phyloP scores from a whole-genome alignment of 1,140 invertebrate genomes.

The Elysia chlorotica region DNA sequence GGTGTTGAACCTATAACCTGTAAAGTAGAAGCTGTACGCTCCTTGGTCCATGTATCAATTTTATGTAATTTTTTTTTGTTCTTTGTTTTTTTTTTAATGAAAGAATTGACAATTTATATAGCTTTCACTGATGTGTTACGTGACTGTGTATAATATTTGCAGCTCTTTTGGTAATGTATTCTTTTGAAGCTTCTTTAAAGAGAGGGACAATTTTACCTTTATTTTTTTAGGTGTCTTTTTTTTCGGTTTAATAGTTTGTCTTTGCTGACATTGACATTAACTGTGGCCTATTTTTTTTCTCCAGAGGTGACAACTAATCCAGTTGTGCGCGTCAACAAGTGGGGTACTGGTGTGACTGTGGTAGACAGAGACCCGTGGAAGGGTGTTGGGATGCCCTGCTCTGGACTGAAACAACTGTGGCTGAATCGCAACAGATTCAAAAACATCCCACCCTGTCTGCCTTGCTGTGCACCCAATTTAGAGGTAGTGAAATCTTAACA shows the following conservation, averaged over 20 bases:
- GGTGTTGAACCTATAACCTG: too few relatives aligned
- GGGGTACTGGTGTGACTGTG: slow-evolving; percentile 16
- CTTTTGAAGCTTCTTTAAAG: not conserved
- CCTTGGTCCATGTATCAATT: too few relatives aligned
- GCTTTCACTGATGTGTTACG: not conserved
- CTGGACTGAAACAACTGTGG: slow-evolving; percentile 68
- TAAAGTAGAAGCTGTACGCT: too few relatives aligned
- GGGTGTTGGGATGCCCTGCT: slow-evolving; percentile 6
- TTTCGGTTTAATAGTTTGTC: too few relatives aligned
- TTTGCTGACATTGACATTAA: too few relatives aligned
- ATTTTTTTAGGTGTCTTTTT: not conserved
- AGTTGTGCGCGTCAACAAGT: slow-evolving; percentile 25
- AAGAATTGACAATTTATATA: too few relatives aligned
- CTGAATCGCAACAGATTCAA: slow-evolving; percentile 90
- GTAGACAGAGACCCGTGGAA: slow-evolving; percentile 25
- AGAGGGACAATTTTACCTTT: not conserved
- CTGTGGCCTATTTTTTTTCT: too few relatives aligned
- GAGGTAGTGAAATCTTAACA: slow-evolving; percentile 63
- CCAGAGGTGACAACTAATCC: slow-evolving; percentile 14
- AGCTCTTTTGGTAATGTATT: not conserved
- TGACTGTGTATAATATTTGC: not conserved
- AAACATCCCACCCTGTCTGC: slow-evolving; percentile 81
- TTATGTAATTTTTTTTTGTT: too few relatives aligned
- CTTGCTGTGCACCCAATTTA: slow-evolving; percentile 86
- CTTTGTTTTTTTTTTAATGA: too few relatives aligned